Evolutionary conservation across 2,888 invertebrate species (phyloP).

Genomic region (Tetropium fuscum): DNA sequence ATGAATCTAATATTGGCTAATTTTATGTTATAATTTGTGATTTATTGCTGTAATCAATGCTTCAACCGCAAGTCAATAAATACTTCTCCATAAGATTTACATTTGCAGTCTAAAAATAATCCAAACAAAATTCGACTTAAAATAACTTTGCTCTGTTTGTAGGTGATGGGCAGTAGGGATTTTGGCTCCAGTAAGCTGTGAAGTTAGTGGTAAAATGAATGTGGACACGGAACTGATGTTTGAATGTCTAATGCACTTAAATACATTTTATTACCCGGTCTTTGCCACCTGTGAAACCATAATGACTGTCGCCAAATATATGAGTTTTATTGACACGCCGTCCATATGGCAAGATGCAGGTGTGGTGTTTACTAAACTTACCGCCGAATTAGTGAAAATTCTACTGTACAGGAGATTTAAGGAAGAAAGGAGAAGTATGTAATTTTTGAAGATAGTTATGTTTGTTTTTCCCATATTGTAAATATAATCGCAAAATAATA

Average conservation of each 20-base stretch:
- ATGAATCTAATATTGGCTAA: no score
- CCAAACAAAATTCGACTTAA: conserved; percentile 12
- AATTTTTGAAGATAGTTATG: no score
- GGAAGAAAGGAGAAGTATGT: conserved; percentile 52
- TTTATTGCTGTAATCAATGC: no score
- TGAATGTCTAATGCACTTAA: conserved; percentile 56
- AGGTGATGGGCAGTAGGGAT: conserved; percentile 18
- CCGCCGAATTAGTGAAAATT: conserved; percentile 53
- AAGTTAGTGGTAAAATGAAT: conserved; percentile 44
- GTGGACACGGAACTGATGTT: conserved; percentile 57
- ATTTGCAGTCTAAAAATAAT: conserved; percentile 19
- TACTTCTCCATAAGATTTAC: conserved; percentile 1
- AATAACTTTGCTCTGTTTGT: conserved; percentile 19
- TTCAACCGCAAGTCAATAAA: no score
- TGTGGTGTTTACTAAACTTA: conserved; percentile 49
- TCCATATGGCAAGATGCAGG: conserved; percentile 51
- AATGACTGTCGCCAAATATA: conserved; percentile 54
- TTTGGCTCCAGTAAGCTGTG: conserved; percentile 1
- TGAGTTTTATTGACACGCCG: conserved; percentile 49
- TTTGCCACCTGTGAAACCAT: conserved; percentile 53
- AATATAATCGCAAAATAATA: no score
- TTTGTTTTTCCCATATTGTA: no score
- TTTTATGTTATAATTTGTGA: no score
- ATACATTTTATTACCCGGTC: conserved; percentile 54
- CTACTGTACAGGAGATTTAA: conserved; percentile 51